Evolutionary conservation across 92 coral and sea anemone species (phyloP).

Genomic region (Desmophyllum pertusum): DNA sequence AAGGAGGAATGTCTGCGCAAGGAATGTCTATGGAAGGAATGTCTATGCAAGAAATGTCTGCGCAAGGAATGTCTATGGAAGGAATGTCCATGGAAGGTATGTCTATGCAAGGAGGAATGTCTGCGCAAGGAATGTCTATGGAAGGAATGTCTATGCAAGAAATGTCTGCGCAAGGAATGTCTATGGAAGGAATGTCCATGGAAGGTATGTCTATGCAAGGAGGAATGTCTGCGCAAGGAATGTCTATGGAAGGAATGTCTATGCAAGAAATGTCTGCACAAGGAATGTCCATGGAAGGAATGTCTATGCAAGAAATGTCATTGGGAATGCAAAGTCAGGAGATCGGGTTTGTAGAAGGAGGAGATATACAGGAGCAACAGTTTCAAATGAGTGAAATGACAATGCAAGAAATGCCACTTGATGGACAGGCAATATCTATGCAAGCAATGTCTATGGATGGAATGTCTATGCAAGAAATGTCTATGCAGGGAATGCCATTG

Average conservation of each 20-base stretch:
- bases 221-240: background rate
- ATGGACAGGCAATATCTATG: slow-evolving; percentile 22
- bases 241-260: background rate
- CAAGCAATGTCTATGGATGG: background rate
- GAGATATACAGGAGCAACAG: background rate
- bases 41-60: background rate
- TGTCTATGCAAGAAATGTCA: background rate
- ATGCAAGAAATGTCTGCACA: background rate
- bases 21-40: slow-evolving; percentile 14
- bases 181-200: background rate
- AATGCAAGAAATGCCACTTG: slow-evolving; percentile 46
- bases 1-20: slow-evolving; percentile 26
- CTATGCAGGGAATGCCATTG: slow-evolving; percentile 29
- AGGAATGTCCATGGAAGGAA: background rate
- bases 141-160: slow-evolving; percentile 18
- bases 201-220: background rate
- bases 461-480: slow-evolving; percentile 13
- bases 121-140: background rate
- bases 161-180: slow-evolving; percentile 27
- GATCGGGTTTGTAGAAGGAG: background rate
- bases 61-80: background rate
- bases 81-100: background rate
- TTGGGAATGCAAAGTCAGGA: background rate
- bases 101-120: background rate
- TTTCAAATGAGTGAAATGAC: background rate